These are phyloP conservation scores for Pagrus major DNA, from an alignment of 2,113 vertebrate genomes.

Conservation along the genomic window DNA sequence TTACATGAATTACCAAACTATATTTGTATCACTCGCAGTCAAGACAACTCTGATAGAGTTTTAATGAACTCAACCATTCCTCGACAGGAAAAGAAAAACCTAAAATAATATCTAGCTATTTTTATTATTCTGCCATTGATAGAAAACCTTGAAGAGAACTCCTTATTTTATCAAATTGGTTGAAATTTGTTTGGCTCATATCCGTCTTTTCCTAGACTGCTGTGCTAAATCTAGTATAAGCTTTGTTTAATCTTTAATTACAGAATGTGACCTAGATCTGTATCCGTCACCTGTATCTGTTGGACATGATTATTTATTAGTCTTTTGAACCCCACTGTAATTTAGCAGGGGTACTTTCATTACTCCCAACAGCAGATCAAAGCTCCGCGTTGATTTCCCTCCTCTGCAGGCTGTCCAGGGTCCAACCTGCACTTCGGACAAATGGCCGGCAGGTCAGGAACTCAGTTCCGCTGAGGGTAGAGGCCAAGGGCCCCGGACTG, in stretches of 20 bases:
- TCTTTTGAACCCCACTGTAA: constrained; percentile 79
- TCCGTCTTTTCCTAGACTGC: background rate
- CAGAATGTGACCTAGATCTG: constrained; percentile 39
- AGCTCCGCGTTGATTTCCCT: constrained; percentile 68
- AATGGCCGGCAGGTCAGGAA: constrained; percentile 81
- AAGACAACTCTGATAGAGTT: background rate
- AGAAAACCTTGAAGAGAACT: background rate
- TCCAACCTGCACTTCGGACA: constrained; percentile 75
- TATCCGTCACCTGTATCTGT: constrained; percentile 48
- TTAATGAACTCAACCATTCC: background rate
- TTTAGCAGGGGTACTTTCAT: constrained; percentile 75
- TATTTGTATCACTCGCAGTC: background rate
- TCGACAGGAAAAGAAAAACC: background rate
- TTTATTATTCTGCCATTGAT: background rate
- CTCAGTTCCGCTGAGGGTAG: constrained; percentile 78
- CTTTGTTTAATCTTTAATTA: constrained; percentile 36
- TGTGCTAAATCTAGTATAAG: background rate
- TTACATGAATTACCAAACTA: constrained; percentile 26
- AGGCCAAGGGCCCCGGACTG: constrained; percentile 65
- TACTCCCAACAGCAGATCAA: constrained; percentile 81
- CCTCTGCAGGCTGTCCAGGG: constrained; percentile 71
- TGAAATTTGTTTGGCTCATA: background rate
- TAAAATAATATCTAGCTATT: background rate
- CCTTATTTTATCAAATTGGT: background rate
- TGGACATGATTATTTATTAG: constrained; percentile 62